These are phyloP conservation scores for Xestoiulus laeticollis DNA, from an alignment of 2,888 invertebrate genomes.

Conservation along the genomic window DNA sequence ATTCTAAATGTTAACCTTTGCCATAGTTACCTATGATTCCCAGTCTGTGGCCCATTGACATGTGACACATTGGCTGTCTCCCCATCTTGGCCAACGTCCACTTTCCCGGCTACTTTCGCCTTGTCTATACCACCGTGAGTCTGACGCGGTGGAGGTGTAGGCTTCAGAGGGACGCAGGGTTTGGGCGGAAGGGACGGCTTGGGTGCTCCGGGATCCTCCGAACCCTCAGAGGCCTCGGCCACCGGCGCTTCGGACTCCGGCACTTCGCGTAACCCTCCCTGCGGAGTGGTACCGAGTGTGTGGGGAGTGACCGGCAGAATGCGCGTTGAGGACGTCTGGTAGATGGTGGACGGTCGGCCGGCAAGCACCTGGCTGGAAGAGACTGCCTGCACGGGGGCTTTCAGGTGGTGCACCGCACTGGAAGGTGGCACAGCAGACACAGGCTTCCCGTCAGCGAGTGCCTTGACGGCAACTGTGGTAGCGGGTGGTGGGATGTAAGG, in stretches of 20 bases:
- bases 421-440: slow-evolving; percentile 43
- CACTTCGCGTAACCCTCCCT: slow-evolving; percentile 54
- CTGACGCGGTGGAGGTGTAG: slow-evolving; percentile 69
- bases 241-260: slow-evolving; percentile 46
- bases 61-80: not conserved
- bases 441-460: not conserved
- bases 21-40: not conserved
- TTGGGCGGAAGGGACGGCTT: slow-evolving; percentile 75
- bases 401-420: not conserved
- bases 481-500: slow-evolving; percentile 52
- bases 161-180: slow-evolving; percentile 62
- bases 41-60: not conserved
- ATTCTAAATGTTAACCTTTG: no score
- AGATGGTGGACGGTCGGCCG: slow-evolving; percentile 60
- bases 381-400: slow-evolving; percentile 40
- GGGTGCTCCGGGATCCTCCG: slow-evolving; percentile 66
- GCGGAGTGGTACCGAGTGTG: slow-evolving; percentile 68
- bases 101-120: not conserved
- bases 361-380: not conserved
- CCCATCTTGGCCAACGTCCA: not conserved
- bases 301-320: slow-evolving; percentile 73
- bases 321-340: slow-evolving; percentile 61
- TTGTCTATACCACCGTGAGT: slow-evolving; percentile 51
- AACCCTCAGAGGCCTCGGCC: not conserved
- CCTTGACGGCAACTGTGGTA: slow-evolving; percentile 2